These are phyloP conservation scores for Lepus americanus DNA, from an alignment of 2,113 vertebrate species.

Conservation along the genomic window DNA sequence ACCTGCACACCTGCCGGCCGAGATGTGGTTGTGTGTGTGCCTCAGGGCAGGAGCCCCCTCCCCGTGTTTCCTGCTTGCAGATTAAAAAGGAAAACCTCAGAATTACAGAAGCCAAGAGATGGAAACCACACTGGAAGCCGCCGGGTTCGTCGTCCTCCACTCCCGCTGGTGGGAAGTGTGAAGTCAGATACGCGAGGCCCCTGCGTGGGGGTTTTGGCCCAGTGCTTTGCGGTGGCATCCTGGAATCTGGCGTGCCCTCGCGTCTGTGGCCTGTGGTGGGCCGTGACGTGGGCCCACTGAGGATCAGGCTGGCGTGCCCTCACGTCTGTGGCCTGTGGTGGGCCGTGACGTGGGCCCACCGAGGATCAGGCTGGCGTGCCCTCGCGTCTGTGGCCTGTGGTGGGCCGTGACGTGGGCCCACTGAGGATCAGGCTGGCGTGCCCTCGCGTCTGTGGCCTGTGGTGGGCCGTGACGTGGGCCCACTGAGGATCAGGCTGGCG, in stretches of 20 bases:
- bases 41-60: background rate
- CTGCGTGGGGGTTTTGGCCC: background rate
- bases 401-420: too few species aligned
- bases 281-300: too few species aligned
- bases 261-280: too few species aligned
- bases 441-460: too few species aligned
- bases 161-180: fast-evolving
- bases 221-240: fast-evolving
- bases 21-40: background rate
- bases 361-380: background rate
- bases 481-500: too few species aligned
- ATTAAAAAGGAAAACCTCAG: background rate
- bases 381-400: background rate
- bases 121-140: background rate
- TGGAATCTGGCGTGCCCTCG: background rate
- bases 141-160: fast-evolving
- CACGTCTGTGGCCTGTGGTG: background rate
- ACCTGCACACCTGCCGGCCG: background rate
- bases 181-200: fast-evolving
- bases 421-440: background rate
- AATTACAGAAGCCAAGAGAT: fast-evolving
- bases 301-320: background rate
- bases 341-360: too few species aligned
- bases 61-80: background rate
- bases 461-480: too few species aligned